Percentiles rank a stretch among this genome's conserved stretches.
Conservation (phyloP, 2,797 vertebrate species). For the Ceryle rudis region DNA sequence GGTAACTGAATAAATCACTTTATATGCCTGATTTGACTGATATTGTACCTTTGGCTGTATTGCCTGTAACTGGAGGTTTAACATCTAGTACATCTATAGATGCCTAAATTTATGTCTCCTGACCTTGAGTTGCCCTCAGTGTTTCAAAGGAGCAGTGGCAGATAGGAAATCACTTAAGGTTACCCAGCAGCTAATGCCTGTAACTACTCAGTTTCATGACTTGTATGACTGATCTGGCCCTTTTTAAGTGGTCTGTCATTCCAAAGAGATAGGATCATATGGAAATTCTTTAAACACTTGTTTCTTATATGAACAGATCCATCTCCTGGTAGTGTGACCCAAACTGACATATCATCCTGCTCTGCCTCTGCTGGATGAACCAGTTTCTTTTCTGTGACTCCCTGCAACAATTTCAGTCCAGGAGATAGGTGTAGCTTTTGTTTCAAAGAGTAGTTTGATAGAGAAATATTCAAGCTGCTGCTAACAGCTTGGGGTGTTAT, state of each 20-base stretch:
- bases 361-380: neutral
- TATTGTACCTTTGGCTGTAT: neutral
- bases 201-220: neutral
- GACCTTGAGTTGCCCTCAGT: neutral
- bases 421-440: neutral
- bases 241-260: neutral
- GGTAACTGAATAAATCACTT: neutral
- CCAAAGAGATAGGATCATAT: neutral
- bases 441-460: neutral
- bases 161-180: neutral
- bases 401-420: neutral
- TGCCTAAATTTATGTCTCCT: neutral
- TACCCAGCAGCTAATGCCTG: neutral
- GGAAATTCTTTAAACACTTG: neutral
- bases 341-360: neutral
- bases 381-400: neutral
- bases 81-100: neutral
- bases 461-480: neutral
- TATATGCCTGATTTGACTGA: neutral
- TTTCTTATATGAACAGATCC: neutral
- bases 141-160: neutral
- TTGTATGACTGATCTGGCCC: neutral
- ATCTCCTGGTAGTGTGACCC: neutral
- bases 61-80: neutral
- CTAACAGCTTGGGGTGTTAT: neutral